Evolutionary conservation across 2,797 vertebrate species (phyloP).

Genomic region (Pogonophryne albipinna): DNA sequence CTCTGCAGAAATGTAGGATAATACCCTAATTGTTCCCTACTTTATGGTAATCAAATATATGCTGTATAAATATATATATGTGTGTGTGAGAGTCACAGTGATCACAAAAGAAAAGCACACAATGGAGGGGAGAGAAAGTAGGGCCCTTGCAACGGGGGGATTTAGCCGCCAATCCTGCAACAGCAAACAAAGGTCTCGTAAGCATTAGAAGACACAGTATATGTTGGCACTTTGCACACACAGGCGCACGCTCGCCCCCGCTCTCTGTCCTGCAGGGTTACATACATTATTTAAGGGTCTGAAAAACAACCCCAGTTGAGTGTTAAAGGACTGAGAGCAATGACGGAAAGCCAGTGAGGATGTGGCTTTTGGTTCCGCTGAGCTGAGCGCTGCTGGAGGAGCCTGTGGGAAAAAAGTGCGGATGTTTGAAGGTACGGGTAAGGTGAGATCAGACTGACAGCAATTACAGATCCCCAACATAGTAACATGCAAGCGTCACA

Average conservation of each 20-base stretch:
- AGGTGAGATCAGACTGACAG: constrained; percentile 2
- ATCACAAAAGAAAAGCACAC: constrained; percentile 61
- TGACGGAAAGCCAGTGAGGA: constrained; percentile 35
- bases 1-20: background rate
- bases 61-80: constrained; percentile 8
- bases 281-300: constrained; percentile 73
- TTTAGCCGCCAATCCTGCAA: constrained; percentile 62
- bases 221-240: constrained; percentile 38
- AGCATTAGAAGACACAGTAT: constrained; percentile 53
- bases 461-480: constrained; percentile 2
- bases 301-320: constrained; percentile 52
- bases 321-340: constrained; percentile 26
- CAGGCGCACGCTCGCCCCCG: background rate
- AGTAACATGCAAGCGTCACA: constrained; percentile 15
- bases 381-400: constrained; percentile 16
- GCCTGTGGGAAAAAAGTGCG: constrained; percentile 1
- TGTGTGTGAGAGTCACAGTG: constrained; percentile 23
- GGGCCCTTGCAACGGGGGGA: constrained; percentile 50
- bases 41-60: constrained; percentile 21
- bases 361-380: constrained; percentile 16
- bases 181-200: constrained; percentile 61
- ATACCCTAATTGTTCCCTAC: constrained; percentile 27
- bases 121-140: constrained; percentile 41
- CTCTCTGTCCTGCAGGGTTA: constrained; percentile 46
- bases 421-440: constrained; percentile 3